phyloP scores from a whole-genome alignment of 2,888 invertebrate genomes.

The Leptinotarsa haldemani region DNA sequence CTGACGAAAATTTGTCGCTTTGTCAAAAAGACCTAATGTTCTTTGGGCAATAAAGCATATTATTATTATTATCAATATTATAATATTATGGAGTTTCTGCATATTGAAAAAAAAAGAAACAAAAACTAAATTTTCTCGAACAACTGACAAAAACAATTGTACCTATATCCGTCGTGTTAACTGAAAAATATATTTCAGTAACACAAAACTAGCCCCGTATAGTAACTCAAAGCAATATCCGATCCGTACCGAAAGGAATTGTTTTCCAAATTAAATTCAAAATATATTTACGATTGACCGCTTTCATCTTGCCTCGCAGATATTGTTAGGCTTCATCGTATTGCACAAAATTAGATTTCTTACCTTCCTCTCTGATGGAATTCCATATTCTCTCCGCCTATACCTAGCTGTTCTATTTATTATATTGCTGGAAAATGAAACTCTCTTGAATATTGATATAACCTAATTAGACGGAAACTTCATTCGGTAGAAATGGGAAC shows the following conservation, averaged over 20 bases:
- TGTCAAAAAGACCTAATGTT: too few species aligned
- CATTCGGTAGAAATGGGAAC: background rate
- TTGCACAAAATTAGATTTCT: conserved; percentile 52
- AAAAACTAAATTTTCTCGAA: too few species aligned
- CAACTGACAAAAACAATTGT: too few species aligned
- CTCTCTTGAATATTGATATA: conserved; percentile 19
- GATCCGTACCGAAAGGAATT: conserved; percentile 35
- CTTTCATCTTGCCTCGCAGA: conserved; percentile 52
- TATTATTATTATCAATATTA: too few species aligned
- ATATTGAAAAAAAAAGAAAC: too few species aligned
- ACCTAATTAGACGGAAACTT: conserved; percentile 3
- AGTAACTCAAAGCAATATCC: conserved; percentile 20
- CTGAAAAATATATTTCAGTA: too few species aligned
- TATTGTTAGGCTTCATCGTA: conserved; percentile 52
- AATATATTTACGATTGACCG: conserved; percentile 56
- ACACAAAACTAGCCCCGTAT: background rate
- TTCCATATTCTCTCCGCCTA: conserved; percentile 24
- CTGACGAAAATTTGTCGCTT: too few species aligned
- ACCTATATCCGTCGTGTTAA: too few species aligned
- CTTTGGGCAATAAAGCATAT: too few species aligned
- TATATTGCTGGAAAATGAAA: conserved; percentile 12
- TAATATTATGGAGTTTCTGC: too few species aligned
- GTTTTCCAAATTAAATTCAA: conserved; percentile 52
- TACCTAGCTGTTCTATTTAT: conserved; percentile 13
- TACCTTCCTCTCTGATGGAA: conserved; percentile 44